Conservation (phyloP, 2,113 vertebrate genomes). For the Leptodactylus fuscus region DNA sequence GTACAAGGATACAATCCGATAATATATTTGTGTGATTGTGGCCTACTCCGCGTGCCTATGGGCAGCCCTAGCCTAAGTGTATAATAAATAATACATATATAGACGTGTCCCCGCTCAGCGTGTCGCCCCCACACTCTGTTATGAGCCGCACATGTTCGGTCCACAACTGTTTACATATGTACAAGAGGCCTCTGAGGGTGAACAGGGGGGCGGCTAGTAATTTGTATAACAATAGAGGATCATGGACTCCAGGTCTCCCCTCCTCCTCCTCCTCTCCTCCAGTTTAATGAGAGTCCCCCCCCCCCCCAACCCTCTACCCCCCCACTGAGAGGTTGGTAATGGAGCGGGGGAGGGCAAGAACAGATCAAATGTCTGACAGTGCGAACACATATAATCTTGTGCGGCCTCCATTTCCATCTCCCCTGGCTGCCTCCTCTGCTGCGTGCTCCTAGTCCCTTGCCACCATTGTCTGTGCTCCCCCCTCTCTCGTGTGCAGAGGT, state of each 20-base stretch:
- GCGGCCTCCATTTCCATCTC: slow-evolving; percentile 9
- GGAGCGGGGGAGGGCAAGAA: slow-evolving; percentile 30
- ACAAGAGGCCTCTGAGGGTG: neutral
- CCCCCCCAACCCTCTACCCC: neutral
- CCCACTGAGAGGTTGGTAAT: slow-evolving; percentile 31
- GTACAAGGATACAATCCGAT: too few relatives aligned
- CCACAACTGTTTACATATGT: neutral
- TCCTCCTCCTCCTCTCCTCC: slow-evolving; percentile 24
- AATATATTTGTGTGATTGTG: too few relatives aligned
- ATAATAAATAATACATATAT: neutral
- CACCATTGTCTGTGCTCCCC: too few relatives aligned
- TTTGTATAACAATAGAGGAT: slow-evolving; percentile 39
- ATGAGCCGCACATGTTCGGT: neutral
- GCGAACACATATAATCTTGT: slow-evolving; percentile 34
- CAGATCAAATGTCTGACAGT: slow-evolving; percentile 54
- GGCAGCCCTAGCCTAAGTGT: too few relatives aligned
- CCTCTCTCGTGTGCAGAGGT: too few relatives aligned
- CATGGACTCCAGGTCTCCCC: slow-evolving; percentile 5
- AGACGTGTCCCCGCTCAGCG: neutral
- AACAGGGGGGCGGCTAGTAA: neutral
- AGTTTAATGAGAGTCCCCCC: slow-evolving; percentile 27
- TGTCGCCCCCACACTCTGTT: neutral
- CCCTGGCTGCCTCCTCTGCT: slow-evolving; percentile 7
- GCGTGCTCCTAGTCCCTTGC: neutral
- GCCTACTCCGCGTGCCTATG: too few relatives aligned